These are phyloP conservation scores for Drosophila yakuba DNA, from an alignment of 1,140 invertebrate genomes.

Conservation along the genomic window DNA sequence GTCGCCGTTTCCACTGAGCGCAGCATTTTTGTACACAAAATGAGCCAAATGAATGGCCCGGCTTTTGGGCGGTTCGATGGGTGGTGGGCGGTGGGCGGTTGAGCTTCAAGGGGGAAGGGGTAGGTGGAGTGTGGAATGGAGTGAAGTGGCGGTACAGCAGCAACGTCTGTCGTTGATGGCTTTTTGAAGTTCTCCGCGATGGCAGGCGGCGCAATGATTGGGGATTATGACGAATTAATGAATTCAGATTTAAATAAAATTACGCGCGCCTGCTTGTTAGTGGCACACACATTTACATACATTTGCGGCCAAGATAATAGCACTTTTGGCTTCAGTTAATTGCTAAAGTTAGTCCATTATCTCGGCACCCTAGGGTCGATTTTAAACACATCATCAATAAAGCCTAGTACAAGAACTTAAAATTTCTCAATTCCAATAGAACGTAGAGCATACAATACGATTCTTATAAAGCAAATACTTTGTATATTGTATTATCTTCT, in stretches of 20 bases:
- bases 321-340: slow-evolving; percentile 5
- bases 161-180: slow-evolving; percentile 80
- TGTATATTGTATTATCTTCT: too few relatives aligned
- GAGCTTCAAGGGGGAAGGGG: not conserved
- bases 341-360: not conserved
- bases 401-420: too few relatives aligned
- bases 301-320: slow-evolving; percentile 31
- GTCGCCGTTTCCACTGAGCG: slow-evolving; percentile 74
- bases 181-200: slow-evolving; percentile 77
- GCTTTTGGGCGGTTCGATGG: slow-evolving; percentile 16
- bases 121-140: not conserved
- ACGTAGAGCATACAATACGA: not conserved
- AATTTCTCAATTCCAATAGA: too few relatives aligned
- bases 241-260: slow-evolving; percentile 84
- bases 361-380: too few relatives aligned
- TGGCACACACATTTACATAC: slow-evolving; percentile 41
- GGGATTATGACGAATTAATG: slow-evolving; percentile 84
- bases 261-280: slow-evolving; percentile 78
- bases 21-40: slow-evolving; percentile 81
- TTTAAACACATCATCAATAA: too few relatives aligned
- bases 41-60: slow-evolving; percentile 78
- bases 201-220: slow-evolving; percentile 73
- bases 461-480: not conserved
- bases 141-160: slow-evolving; percentile 33
- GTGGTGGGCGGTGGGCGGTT: not conserved